Conservation (phyloP, 2,888 invertebrate species). For the Aproaerema taeniolella region DNA sequence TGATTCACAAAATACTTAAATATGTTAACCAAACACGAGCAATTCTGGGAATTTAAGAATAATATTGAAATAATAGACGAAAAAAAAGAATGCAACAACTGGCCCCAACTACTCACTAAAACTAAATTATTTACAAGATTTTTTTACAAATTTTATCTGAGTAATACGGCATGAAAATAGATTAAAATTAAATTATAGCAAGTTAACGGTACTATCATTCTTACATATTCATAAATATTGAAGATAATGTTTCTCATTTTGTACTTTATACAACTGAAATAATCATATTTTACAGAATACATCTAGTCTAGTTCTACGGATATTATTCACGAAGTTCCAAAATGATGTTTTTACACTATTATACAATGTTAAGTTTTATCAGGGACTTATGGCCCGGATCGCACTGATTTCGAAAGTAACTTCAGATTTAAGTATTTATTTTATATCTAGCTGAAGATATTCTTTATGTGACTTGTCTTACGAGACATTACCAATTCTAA, state of each 20-base stretch:
- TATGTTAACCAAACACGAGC: conserved; percentile 2
- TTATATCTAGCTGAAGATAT: no score
- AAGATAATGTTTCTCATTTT: conserved; percentile 20
- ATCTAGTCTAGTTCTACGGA: conserved; percentile 14
- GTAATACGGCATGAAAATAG: not conserved
- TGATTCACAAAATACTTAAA: conserved; percentile 6
- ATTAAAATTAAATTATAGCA: conserved; percentile 1
- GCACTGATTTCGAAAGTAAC: no score
- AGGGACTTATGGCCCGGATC: no score
- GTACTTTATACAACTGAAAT: conserved; percentile 25
- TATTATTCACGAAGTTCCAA: conserved; percentile 6
- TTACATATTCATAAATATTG: conserved; percentile 11
- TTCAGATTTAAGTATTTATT: no score
- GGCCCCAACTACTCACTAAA: conserved; percentile 14
- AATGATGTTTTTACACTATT: conserved; percentile 9
- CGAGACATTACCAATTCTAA: no score
- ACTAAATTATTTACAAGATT: conserved; percentile 5
- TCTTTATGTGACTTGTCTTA: no score
- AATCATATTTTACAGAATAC: conserved; percentile 21
- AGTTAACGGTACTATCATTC: conserved; percentile 1
- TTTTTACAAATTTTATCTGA: conserved; percentile 5
- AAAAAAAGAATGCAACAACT: conserved; percentile 11
- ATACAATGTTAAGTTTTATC: no score
- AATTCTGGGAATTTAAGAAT: conserved; percentile 3
- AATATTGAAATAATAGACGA: conserved; percentile 3